phyloP scores from a whole-genome alignment of 2,888 invertebrate genomes.

The Eristalis pertinax region DNA sequence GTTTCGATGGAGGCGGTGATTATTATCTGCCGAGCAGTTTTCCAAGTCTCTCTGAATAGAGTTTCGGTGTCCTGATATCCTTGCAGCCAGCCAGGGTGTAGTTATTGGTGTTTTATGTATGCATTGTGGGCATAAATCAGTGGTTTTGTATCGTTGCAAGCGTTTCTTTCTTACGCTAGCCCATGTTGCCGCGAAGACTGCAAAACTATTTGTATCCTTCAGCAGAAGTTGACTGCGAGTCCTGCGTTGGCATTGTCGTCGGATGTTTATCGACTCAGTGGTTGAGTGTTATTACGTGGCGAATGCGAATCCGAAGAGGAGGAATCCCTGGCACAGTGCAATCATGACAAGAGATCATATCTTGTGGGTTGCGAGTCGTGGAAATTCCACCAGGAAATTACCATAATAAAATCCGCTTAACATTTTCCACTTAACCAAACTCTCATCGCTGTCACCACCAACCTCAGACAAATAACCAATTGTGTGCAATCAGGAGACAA shows the following conservation, averaged over 20 bases:
- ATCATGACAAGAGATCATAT: conserved; percentile 53
- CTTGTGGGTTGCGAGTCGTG: background rate
- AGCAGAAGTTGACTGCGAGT: conserved; percentile 12
- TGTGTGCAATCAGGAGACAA: conserved; percentile 70
- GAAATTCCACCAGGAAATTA: conserved; percentile 57
- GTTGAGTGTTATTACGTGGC: conserved; percentile 59
- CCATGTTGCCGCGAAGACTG: background rate
- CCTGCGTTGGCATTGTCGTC: background rate
- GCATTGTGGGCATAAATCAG: conserved; percentile 54
- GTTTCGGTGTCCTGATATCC: conserved; percentile 23
- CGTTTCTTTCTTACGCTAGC: conserved; percentile 10
- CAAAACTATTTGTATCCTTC: conserved; percentile 50
- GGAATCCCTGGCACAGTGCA: background rate
- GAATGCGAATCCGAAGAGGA: background rate
- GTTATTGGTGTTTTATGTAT: conserved; percentile 54
- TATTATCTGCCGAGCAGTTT: conserved; percentile 58
- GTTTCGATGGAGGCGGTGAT: conserved; percentile 35
- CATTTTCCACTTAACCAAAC: conserved; percentile 70
- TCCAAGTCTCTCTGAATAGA: conserved; percentile 13
- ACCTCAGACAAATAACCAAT: conserved; percentile 66
- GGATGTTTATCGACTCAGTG: conserved; percentile 57
- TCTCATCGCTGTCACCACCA: conserved; percentile 66
- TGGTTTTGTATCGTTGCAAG: conserved; percentile 29
- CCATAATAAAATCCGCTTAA: conserved; percentile 72
- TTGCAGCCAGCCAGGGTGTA: conserved; percentile 33